A percentile compares a stretch with the other conserved stretches of the same genome.
These are phyloP conservation scores for Platyura marginata DNA, from an alignment of 1,140 invertebrate genomes.

Conservation along the genomic window DNA sequence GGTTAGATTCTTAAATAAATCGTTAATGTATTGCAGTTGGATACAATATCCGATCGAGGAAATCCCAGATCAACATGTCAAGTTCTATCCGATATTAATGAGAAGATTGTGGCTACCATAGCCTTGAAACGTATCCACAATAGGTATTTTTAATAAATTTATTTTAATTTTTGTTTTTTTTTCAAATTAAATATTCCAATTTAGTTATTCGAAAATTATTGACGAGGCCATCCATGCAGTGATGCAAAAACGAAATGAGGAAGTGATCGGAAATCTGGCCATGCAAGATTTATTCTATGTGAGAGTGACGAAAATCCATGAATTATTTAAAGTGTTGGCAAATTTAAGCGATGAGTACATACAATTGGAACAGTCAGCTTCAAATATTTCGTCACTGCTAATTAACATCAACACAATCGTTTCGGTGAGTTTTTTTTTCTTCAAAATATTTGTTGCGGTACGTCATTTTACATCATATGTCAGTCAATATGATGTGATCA, in stretches of 20 bases:
- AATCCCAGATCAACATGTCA: constrained; percentile 40
- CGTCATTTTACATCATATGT: no score
- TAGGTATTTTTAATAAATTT: not conserved
- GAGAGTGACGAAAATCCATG: constrained; percentile 37
- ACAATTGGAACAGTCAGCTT: constrained; percentile 30
- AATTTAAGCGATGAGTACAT: constrained; percentile 30
- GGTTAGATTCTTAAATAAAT: no score
- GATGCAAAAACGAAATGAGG: constrained; percentile 26
- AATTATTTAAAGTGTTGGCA: constrained; percentile 31
- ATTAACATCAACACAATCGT: constrained; percentile 35
- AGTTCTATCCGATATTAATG: constrained; percentile 49
- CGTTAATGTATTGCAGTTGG: constrained; percentile 28
- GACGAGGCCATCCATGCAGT: constrained; percentile 36
- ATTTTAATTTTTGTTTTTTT: not conserved
- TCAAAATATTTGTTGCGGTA: no score
- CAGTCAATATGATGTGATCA: no score
- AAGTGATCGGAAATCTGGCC: constrained; percentile 34
- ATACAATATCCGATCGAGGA: constrained; percentile 33
- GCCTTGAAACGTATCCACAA: constrained; percentile 25
- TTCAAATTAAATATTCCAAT: not conserved
- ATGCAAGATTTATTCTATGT: constrained; percentile 53
- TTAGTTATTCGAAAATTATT: constrained; percentile 11
- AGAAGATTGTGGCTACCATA: constrained; percentile 59
- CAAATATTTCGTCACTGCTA: constrained; percentile 31
- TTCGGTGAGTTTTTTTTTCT: constrained; percentile 21